Evolutionary conservation across 2,797 vertebrate species (phyloP).

Genomic region (Agapornis canus): DNA sequence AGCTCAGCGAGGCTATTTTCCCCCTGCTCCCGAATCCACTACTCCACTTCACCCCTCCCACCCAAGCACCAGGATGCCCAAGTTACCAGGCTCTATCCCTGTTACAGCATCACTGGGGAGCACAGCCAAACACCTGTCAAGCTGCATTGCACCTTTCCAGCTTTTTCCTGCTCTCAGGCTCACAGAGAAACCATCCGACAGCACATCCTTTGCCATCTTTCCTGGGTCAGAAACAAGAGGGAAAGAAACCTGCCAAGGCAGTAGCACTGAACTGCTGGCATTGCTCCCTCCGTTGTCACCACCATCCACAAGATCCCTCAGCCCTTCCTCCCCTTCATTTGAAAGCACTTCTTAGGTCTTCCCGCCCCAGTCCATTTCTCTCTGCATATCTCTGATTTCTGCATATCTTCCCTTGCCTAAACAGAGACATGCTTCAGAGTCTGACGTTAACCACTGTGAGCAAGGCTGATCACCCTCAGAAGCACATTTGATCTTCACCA

Average conservation of each 20-base stretch:
- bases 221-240: not conserved
- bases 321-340: not conserved
- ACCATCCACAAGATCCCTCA: not conserved
- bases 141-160: not conserved
- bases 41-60: not conserved
- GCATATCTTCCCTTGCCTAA: not conserved
- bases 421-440: not conserved
- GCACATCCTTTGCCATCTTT: not conserved
- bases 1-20: not conserved
- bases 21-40: not conserved
- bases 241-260: not conserved
- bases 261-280: not conserved
- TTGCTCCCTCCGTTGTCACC: not conserved
- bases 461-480: not conserved
- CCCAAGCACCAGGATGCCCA: not conserved
- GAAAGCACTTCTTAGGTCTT: not conserved
- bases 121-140: not conserved
- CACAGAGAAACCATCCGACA: not conserved
- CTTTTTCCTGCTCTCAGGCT: not conserved
- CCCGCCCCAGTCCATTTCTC: rapidly evolving
- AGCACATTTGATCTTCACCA: not conserved
- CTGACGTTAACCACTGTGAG: not conserved
- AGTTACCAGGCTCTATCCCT: not conserved
- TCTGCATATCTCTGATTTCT: not conserved
- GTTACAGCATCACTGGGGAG: not conserved